Evolutionary conservation across 1,140 invertebrate species (phyloP).

Genomic region (Zophobas morio): DNA sequence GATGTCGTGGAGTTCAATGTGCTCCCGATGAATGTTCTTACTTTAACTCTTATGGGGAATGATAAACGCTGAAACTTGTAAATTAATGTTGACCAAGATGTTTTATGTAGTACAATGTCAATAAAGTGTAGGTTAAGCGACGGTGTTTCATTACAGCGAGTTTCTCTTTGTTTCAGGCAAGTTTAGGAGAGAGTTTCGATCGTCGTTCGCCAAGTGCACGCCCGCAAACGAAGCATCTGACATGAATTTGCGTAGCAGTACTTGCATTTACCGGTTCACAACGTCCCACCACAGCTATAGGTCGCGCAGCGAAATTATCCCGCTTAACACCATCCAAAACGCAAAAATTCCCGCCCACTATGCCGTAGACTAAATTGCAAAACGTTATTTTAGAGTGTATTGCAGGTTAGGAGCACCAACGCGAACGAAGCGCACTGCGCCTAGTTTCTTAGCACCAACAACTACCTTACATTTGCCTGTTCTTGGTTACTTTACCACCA

Average conservation of each 20-base stretch:
- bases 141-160: conserved; percentile 3
- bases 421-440: no score
- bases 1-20: neutral
- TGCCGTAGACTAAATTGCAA: conserved; percentile 7
- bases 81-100: conserved; percentile 31
- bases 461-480: no score
- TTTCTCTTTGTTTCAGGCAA: conserved; percentile 49
- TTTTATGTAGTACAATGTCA: conserved; percentile 26
- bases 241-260: conserved; percentile 48
- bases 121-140: conserved; percentile 11
- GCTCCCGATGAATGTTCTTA: neutral
- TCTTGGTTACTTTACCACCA: no score
- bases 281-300: conserved; percentile 51
- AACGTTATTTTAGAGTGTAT: conserved; percentile 1
- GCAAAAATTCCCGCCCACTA: conserved; percentile 15
- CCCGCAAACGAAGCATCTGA: conserved; percentile 48
- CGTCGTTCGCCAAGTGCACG: conserved; percentile 52
- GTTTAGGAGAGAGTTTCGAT: conserved; percentile 48
- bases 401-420: no score
- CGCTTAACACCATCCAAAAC: conserved; percentile 46
- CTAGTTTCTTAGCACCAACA: no score
- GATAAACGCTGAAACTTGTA: conserved; percentile 45
- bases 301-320: conserved; percentile 55
- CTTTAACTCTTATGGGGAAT: conserved; percentile 21
- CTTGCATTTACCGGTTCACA: conserved; percentile 57